Base-by-base conservation (phyloP, 2,113 vertebrate species). In the Thamnaconus septentrionalis region DNA sequence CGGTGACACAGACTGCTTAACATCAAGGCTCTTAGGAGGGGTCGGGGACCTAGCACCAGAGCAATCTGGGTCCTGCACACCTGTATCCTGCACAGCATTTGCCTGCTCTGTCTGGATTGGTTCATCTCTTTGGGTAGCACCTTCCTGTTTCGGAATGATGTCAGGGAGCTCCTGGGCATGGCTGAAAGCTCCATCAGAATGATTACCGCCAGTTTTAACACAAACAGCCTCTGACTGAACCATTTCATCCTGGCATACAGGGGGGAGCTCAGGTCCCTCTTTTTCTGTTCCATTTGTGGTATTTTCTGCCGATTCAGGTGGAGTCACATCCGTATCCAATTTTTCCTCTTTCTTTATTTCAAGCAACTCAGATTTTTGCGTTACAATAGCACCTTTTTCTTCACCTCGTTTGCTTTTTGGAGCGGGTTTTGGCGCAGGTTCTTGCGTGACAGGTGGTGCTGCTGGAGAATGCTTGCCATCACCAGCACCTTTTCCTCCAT, bases 131-230 rank as follows among this genome's bases (percentile, higher is more conserved):
- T 85, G 67, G 52, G 79, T 59, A 49, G 80, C 53, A 48, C 86
- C 87, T 69, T 91, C 90, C 52, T 85, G 87, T 81, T 92, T 93
- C 41, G 91, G 88, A 52, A 91, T 90, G 52, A 92, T 92, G 67
- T 93, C 92, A 58, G 91, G 91, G 52, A 92, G 86, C 61, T 90
- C 91, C 48, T 90, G 90, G 52, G 79, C 58, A 78, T 89, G 88
- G 54, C 73, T 70, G 65, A 91, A 91, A 18, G 75, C 54, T 50
- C 85, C 82, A 44, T 85, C 80, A 54, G 75, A 81, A 53, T 63
- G 59, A 66, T 50, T 59, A 46, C 60, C 76, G 4, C 83, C 78
- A 39, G 62, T 57, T 52, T 85, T 86, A 18, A 76, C 60, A 6
- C 69, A 31, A 48, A 56, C 63, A 11, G 57, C 56, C 5, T 60